Base-by-base conservation (phyloP, 2,888 invertebrate species). In the Caradrina kadenii region DNA sequence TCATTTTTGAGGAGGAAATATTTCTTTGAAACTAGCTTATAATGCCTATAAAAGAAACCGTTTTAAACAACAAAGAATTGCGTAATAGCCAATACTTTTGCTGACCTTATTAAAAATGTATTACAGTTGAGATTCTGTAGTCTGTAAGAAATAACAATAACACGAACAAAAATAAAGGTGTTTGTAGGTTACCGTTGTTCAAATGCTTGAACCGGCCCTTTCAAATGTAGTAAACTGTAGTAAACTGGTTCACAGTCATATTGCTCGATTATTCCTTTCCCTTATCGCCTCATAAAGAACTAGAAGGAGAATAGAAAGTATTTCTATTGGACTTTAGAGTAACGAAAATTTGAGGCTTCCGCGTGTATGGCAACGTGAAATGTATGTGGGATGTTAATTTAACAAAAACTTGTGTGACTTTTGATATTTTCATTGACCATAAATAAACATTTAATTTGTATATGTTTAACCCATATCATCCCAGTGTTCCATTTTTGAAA, bases 241-340 rank as follows among this genome's bases (percentile, higher is more conserved):
- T n/a, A 56, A 79, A 77, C 80, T 80, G 49, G 80, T 70, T 77
- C 80, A 62, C 52, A 58, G 35, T 64, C 45, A 42, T 58, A 73
- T 31, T 78, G 58, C 58, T 66, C 39, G 54, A 53, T 69, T 35
- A 52, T 19, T 54, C 79, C 58, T 79, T 75, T 73, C 61, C 61
- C 58, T 66, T 48, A 73, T 50, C 21, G 61, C 8, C 4, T 31
- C 50, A 17, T 31, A 39, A 13, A 56, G 21, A 69, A 55, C 59
- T 55, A 19, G 49, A 72, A 67, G 42, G 59, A 67, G 60, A 56
- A 22, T 45, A 13, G 45, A 58, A 69, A 69, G 69, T 60, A 45
- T 66, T 60, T 49, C 22, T 22, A 39, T 45, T 21, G 15, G 11
- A 15, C n/a, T 19, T 11, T 1, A 26, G 26, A 31, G 45, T 1